These are phyloP conservation scores for Acrocephalus kingi DNA, from an alignment of 2,113 vertebrate genomes.

Conservation along the genomic window DNA sequence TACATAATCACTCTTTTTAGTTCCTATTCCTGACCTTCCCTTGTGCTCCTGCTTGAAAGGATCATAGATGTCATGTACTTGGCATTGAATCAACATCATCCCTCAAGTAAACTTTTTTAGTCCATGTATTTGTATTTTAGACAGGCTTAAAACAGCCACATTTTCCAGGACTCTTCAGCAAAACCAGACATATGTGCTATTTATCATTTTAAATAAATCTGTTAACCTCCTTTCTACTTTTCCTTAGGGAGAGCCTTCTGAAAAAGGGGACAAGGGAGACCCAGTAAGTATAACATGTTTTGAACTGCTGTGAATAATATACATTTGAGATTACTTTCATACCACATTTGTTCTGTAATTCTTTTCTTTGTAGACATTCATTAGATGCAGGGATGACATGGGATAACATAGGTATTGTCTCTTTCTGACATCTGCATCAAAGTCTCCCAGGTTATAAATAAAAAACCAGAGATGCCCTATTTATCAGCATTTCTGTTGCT, in stretches of 20 bases:
- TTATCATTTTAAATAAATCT: neutral
- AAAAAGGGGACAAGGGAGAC: constrained; percentile 87
- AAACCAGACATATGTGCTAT: neutral
- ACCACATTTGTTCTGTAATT: neutral
- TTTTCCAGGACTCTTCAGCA: neutral
- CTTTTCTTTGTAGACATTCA: neutral
- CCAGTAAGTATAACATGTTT: constrained; percentile 72
- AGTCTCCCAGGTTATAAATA: neutral
- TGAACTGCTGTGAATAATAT: neutral
- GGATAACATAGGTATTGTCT: neutral
- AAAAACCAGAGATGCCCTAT: neutral
- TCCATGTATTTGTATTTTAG: neutral
- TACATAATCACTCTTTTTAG: neutral
- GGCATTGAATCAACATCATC: neutral
- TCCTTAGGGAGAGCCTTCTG: constrained; percentile 66
- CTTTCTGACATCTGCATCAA: neutral
- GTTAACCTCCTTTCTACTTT: neutral
- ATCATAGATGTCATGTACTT: neutral
- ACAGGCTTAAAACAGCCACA: neutral
- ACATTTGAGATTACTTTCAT: neutral
- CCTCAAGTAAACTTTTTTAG: neutral
- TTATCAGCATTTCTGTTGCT: neutral
- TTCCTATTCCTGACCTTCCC: neutral
- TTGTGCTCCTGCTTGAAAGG: neutral
- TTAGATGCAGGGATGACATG: neutral